Base-by-base conservation (phyloP, 2,113 vertebrate genomes). In the Myotis brandtii region DNA sequence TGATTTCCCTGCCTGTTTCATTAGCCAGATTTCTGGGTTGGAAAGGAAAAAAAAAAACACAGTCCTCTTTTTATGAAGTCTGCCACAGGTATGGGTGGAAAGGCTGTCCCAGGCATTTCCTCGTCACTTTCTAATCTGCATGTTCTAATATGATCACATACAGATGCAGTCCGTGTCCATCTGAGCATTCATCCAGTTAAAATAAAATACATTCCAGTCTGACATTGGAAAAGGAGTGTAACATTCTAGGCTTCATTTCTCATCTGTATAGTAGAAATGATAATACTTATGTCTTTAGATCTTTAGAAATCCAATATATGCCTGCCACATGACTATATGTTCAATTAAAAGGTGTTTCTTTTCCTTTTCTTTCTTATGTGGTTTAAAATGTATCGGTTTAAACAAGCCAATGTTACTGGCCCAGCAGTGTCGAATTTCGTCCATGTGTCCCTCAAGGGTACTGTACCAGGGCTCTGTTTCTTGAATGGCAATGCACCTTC, bases 351-450 rank as follows among this genome's bases (percentile, higher is more conserved):
- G 75, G 34, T 9, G 25, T 94, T 83, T 94, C 12, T 79, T 90
- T 94, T 95, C 32, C n/a, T 93, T 96, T 82, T 70, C 37, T 86
- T 90, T 67, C 18, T 90, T 70, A 46, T 32, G 62, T 83, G 25
- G 20, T 50, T 90, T 94, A 69, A 92, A 95, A 86, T 54, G n/a
- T 43, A 62, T 69, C 27, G 40, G 82, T 75, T 95, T 85, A 90
- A 75, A 80, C 17, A 86, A 54, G 52, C 67, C 23, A 30, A 62
- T 87, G 73, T 88, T 56, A 30, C 89, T 69, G 34, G 67, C 62
- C 89, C 37, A 43, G 64, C 56, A 84, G 91, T 79, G 21, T 95
- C 83, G 93, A 86, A 89, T 96, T 95, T 97, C 96, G 89, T 86
- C 69, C 25, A 7, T 12, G 37, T 69, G 73, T 85, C 81, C 89